These are phyloP conservation scores for Carterocephalus palaemon DNA, from an alignment of 2,888 invertebrate genomes.

Conservation along the genomic window DNA sequence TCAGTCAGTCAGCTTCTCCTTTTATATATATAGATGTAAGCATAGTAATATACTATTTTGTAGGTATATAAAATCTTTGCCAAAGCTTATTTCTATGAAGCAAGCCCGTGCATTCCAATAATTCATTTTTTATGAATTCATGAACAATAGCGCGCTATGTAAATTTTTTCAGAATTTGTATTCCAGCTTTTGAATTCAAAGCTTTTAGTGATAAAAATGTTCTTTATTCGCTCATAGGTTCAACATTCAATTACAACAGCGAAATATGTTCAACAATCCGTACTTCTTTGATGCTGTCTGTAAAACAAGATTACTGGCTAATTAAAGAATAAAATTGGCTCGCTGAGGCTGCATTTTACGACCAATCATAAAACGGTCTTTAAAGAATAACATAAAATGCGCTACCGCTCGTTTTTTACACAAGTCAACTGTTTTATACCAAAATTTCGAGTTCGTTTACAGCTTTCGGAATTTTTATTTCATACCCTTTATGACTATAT, in stretches of 20 bases:
- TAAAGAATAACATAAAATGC: conserved; percentile 61
- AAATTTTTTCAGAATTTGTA: not conserved
- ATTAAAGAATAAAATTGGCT: conserved; percentile 70
- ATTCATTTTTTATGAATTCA: no score
- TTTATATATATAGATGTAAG: no score
- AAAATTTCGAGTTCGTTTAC: conserved; percentile 52
- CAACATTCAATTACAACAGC: conserved; percentile 3
- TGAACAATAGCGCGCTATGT: no score
- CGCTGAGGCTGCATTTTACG: conserved; percentile 62
- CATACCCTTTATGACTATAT: conserved; percentile 1
- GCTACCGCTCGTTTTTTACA: conserved; percentile 53
- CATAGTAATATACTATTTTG: no score
- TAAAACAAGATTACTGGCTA: conserved; percentile 60
- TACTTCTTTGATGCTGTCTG: conserved; percentile 33
- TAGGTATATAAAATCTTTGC: no score
- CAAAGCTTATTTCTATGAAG: no score
- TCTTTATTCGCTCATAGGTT: not conserved
- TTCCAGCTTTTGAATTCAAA: not conserved
- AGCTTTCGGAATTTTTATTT: conserved; percentile 44
- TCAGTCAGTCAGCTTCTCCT: no score
- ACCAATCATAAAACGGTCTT: conserved; percentile 68
- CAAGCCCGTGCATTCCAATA: no score
- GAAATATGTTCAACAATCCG: conserved; percentile 4
- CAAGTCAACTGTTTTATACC: conserved; percentile 50
- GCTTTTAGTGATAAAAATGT: not conserved